Base-by-base conservation (phyloP, 2,888 invertebrate species). In the Cantharis rufa region DNA sequence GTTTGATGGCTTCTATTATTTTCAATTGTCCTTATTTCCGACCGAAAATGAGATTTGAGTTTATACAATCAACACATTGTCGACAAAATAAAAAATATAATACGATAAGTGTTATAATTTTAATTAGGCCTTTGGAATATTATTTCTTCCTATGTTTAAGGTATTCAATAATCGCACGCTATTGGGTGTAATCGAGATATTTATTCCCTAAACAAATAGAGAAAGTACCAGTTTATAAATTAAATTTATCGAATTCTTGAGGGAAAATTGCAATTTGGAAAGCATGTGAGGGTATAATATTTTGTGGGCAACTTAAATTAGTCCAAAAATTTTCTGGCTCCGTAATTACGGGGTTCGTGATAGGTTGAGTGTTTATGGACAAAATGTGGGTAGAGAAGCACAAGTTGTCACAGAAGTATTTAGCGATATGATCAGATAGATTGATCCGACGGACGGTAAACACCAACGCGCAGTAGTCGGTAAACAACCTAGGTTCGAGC, bases 181-280 rank as follows among this genome's bases (percentile, higher is more conserved):
- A 75, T 28, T 71, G 75, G 75, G 75, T 68, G 62, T 75, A 75
- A 75, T 75, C 75, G 62, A 28, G 62, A 61, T 75, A 75, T 75
- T 64, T 75, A 75, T 75, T 75, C 75, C 75, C 75, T 27, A 61
- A 75, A 71, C 71, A 71, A 71, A 71, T 71, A 71, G n/a, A 5
- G 27, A 62, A 68, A 61, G 68, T 75, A 48, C 62, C 11, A 32
- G 32, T 32, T 32, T 27, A 32, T 28, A 69, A 24, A 73, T 73
- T 62, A 21, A 62, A 69, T 73, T 73, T 62, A 10, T 61, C 7
- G 24, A 10, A 13, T 16, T 13, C n/a, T 69, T 28, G 73, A 69
- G 73, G 27, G 24, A 48, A 27, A 32, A 69, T 16, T 69, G 13
- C n/a, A 62, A 72, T 68, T 64, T 71, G 24, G 15, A 63, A 28